Percentiles rank a stretch among this genome's conserved stretches.
Conservation (phyloP, 2,888 invertebrate species). For the Hypomecis punctinalis region DNA sequence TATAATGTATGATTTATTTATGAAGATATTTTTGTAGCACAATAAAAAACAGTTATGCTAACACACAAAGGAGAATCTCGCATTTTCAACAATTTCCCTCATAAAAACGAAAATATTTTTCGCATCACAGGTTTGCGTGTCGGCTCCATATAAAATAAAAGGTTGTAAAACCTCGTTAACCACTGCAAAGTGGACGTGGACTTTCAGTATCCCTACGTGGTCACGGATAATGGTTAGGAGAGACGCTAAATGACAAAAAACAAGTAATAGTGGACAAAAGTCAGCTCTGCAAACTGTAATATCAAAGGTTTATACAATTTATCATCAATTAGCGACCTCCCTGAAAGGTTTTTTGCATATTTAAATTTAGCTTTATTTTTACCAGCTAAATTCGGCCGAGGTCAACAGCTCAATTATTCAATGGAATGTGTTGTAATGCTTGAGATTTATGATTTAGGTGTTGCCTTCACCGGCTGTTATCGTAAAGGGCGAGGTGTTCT, state of each 20-base stretch:
- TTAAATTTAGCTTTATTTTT: too few relatives aligned
- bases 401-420: neutral
- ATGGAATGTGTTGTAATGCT: constrained; percentile 7
- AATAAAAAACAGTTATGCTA: neutral
- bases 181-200: constrained; percentile 27
- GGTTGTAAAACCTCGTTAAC: constrained; percentile 35
- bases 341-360: too few relatives aligned
- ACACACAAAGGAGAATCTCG: neutral
- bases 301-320: too few relatives aligned
- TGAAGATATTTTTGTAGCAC: too few relatives aligned
- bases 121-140: constrained; percentile 23
- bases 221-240: neutral
- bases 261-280: too few relatives aligned
- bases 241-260: neutral
- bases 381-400: too few relatives aligned
- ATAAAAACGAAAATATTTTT: constrained; percentile 11
- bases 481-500: constrained; percentile 41
- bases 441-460: constrained; percentile 1
- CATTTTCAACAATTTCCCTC: constrained; percentile 2
- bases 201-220: constrained; percentile 32
- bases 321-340: too few relatives aligned
- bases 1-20: too few relatives aligned
- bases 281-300: too few relatives aligned
- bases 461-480: constrained; percentile 46
- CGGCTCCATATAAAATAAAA: constrained; percentile 20